phyloP scores from a whole-genome alignment of 2,113 vertebrate genomes.

The Alligator mississippiensis region DNA sequence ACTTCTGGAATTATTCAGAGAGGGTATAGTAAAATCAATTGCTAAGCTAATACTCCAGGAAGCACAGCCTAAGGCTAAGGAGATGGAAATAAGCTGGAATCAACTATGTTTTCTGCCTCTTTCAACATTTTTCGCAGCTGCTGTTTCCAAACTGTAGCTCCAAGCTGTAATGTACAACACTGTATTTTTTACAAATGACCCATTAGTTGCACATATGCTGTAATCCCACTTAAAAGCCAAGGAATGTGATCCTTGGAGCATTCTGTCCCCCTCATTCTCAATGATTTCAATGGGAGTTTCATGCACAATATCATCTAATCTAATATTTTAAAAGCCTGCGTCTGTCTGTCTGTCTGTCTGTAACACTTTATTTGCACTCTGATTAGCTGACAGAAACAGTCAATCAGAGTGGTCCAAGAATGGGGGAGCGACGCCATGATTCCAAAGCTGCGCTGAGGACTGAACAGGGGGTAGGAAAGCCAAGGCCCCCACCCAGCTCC shows the following conservation, averaged over 20 bases:
- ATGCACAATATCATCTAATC: not conserved
- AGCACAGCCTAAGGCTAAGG: slow-evolving; percentile 15
- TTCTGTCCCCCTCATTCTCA: not conserved
- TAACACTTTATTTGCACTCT: no score
- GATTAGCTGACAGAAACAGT: no score
- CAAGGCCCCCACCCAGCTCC: no score
- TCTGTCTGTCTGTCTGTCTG: no score
- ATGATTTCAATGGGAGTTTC: not conserved
- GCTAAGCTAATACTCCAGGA: not conserved
- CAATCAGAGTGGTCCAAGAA: no score
- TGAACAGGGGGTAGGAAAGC: no score
- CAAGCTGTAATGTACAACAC: not conserved
- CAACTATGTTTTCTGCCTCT: not conserved
- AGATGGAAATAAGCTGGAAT: not conserved
- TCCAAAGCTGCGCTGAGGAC: no score
- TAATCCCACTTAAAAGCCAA: not conserved
- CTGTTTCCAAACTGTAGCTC: not conserved
- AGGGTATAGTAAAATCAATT: not conserved
- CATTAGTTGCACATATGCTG: not conserved
- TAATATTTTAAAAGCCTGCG: no score
- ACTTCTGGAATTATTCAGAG: not conserved
- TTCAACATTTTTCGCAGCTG: not conserved
- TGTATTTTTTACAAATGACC: not conserved
- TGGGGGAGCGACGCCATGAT: no score
- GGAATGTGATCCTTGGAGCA: not conserved